Evolutionary conservation across 2,888 invertebrate genomes (phyloP).

Genomic region (Euzetes globulus): DNA sequence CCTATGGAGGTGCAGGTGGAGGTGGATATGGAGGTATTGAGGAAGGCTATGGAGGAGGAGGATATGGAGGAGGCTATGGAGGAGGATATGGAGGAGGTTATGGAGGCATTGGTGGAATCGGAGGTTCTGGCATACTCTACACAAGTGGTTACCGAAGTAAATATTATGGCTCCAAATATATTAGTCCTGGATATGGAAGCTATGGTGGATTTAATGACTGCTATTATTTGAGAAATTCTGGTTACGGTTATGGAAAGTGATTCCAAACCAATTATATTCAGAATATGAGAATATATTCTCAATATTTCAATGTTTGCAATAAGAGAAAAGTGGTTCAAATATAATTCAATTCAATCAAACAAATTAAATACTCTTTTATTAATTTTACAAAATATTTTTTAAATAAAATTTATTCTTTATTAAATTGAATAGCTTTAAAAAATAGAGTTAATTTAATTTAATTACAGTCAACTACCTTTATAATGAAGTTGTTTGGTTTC

Average conservation of each 20-base stretch:
- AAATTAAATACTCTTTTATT: no score
- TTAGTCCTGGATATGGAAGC: background rate
- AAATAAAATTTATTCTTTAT: background rate
- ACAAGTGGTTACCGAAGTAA: background rate
- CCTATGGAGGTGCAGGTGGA: background rate
- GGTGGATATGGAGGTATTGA: no score
- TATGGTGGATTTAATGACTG: background rate
- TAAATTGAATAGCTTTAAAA: background rate
- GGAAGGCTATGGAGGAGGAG: background rate
- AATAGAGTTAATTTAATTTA: no score
- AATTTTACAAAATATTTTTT: background rate
- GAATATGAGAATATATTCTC: no score
- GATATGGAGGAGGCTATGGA: conserved; percentile 3
- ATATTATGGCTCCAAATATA: background rate
- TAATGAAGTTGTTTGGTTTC: no score
- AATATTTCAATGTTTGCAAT: no score
- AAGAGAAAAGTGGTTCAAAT: no score
- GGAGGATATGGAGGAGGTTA: conserved; percentile 3
- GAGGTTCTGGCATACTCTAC: background rate
- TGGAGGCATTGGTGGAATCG: conserved; percentile 3
- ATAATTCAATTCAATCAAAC: no score
- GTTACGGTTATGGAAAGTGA: no score
- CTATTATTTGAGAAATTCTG: background rate
- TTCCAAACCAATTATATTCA: no score
- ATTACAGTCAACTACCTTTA: no score